These are phyloP conservation scores for Ochlodes sylvanus DNA, from an alignment of 2,888 invertebrate genomes.

Conservation along the genomic window DNA sequence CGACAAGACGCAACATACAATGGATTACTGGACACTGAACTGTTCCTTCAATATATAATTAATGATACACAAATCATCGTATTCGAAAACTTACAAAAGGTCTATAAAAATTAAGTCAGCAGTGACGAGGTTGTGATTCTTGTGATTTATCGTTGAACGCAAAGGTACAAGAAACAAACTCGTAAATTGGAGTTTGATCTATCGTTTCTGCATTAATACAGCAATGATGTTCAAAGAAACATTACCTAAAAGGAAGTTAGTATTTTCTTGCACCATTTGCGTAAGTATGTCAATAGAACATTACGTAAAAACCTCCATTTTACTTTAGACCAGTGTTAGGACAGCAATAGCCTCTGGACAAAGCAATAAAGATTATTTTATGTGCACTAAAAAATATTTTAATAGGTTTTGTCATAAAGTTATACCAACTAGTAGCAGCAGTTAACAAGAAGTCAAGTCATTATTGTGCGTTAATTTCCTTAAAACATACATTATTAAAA, in stretches of 20 bases:
- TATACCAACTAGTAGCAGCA: background rate
- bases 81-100: too few species aligned
- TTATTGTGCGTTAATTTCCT: too few species aligned
- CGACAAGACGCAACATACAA: too few species aligned
- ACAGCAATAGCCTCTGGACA: conserved; percentile 10
- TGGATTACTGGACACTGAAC: too few species aligned
- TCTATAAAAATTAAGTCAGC: too few species aligned
- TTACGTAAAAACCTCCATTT: conserved; percentile 24
- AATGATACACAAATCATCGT: too few species aligned
- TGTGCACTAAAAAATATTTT: conserved; percentile 10
- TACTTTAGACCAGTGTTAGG: conserved; percentile 19
- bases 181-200: too few species aligned
- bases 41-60: too few species aligned
- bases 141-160: background rate
- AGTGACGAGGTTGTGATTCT: background rate
- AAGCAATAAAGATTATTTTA: conserved; percentile 21
- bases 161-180: too few species aligned
- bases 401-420: background rate
- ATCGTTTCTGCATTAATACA: background rate
- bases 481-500: too few species aligned
- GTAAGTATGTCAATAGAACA: conserved; percentile 21
- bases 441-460: too few species aligned
- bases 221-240: conserved; percentile 7
- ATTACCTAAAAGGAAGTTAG: conserved; percentile 14
- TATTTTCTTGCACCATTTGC: conserved; percentile 18